A percentile compares a stretch with the other conserved stretches of the same genome.
These are phyloP conservation scores for Choloepus didactylus DNA, from an alignment of 2,797 vertebrate genomes.

Conservation along the genomic window DNA sequence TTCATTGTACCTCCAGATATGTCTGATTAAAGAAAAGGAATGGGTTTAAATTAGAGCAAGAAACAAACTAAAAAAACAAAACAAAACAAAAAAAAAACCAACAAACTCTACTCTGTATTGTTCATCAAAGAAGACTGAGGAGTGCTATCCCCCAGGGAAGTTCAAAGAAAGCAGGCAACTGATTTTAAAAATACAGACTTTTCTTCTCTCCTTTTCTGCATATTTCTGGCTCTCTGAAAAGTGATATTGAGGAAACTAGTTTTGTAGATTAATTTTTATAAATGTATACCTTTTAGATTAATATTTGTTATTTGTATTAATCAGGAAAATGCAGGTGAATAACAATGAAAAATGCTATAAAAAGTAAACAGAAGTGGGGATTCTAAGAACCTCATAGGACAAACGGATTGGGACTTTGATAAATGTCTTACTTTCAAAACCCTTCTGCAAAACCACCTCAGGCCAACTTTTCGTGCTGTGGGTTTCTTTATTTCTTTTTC, in stretches of 20 bases:
- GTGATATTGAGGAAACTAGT: not conserved
- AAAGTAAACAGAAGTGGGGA: not conserved
- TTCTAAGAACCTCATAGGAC: not conserved
- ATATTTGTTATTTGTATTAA: not conserved
- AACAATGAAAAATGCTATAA: not conserved
- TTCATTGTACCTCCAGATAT: not conserved
- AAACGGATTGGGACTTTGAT: not conserved
- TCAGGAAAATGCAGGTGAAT: not conserved
- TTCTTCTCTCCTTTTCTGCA: not conserved
- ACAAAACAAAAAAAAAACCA: too few relatives aligned
- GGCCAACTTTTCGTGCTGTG: not conserved
- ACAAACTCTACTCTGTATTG: not conserved
- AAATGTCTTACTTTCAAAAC: not conserved
- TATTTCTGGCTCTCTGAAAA: not conserved
- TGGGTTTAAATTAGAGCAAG: not conserved
- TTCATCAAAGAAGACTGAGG: not conserved
- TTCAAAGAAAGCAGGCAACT: not conserved
- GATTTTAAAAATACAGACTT: not conserved
- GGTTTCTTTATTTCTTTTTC: not conserved
- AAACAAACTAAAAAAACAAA: slow-evolving; percentile 9
- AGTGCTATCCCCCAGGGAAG: not conserved
- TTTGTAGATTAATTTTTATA: not conserved
- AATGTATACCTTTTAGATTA: not conserved
- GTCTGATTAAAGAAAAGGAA: not conserved
- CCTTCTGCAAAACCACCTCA: not conserved